Evolutionary conservation across 2,113 vertebrate species (phyloP).

Genomic region (Urocynchramus pylzowi): DNA sequence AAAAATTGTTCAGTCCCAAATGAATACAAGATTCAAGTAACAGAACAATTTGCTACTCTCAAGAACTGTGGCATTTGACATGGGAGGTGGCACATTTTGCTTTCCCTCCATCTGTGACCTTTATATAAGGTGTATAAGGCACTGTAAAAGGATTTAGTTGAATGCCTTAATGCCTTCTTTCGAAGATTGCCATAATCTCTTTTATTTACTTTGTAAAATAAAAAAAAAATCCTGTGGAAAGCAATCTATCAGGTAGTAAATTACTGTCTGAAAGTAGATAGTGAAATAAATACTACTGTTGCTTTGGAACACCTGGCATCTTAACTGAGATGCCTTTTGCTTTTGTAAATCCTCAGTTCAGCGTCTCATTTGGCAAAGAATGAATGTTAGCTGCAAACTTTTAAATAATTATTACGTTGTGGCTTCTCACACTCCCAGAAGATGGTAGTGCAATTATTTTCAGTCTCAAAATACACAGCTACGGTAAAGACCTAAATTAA

Average conservation of each 20-base stretch:
- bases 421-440: not conserved
- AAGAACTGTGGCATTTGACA: not conserved
- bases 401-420: slow-evolving; percentile 11
- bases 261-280: not conserved
- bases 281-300: slow-evolving; percentile 20
- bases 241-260: slow-evolving; percentile 11
- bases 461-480: not conserved
- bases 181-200: not conserved
- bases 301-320: slow-evolving; percentile 31
- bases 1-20: slow-evolving; percentile 34
- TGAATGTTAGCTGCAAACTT: not conserved
- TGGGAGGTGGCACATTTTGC: not conserved
- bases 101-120: slow-evolving; percentile 1
- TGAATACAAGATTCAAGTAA: not conserved
- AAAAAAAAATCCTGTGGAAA: not conserved
- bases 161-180: not conserved
- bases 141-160: slow-evolving; percentile 23
- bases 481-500: slow-evolving; percentile 7
- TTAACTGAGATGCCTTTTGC: not conserved
- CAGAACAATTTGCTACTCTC: not conserved
- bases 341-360: slow-evolving; percentile 4
- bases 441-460: not conserved
- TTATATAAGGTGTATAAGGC: not conserved
- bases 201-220: slow-evolving; percentile 19
- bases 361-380: not conserved